Evolutionary conservation across 2,113 vertebrate genomes (phyloP), one percentile per base, ranked within the genome.

Genomic region (Lagenorhynchus albirostris): DNA sequence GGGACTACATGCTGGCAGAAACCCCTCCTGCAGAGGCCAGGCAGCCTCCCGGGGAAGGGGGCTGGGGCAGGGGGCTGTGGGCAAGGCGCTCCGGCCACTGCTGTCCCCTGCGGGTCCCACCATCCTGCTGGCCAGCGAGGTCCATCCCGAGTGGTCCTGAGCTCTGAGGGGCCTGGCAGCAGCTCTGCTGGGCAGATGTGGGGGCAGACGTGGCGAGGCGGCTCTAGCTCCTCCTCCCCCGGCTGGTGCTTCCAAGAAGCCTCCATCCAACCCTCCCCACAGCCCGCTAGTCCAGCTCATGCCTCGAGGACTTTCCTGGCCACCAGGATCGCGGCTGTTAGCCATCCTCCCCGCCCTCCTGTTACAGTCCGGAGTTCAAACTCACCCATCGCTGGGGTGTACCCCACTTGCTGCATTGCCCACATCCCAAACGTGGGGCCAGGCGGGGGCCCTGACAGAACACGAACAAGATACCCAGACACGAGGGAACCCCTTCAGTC

Each of bases 381-480:
- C 17, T 44, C 26, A 3, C 55, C 5, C 1, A 1, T 55, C 2
- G 2, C 84, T 47, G 87, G 11, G 53, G 53, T 58, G 21, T 1
- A 15, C 65, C 58, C 67, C 2, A 10, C 36, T 82, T 17, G 53
- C 60, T 0, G 31, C 15, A 0, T 0, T 2, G 38, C 11, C 81
- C 17, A 2, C 31, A 1, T 23, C 26, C 21, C 12, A 6, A 25
- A 8, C 2, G 0, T 18, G 4, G 18, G 89, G 29, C 25, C 3
- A 10, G 3, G 58, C 31, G 1, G 60, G 9, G 18, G 2, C 62
- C 44, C 41, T 7, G 11, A 47, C 33, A 8, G 79, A 8, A 26
- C 41, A 4, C 2, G 18, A 18, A 50, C 36, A 1, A 7, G 13
- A 4, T 1, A 38, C 4, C 55, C 25, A 2, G 80, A 12, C 17